phyloP scores from a whole-genome alignment of 2,113 vertebrate genomes.

The Chionodraco myersi region DNA sequence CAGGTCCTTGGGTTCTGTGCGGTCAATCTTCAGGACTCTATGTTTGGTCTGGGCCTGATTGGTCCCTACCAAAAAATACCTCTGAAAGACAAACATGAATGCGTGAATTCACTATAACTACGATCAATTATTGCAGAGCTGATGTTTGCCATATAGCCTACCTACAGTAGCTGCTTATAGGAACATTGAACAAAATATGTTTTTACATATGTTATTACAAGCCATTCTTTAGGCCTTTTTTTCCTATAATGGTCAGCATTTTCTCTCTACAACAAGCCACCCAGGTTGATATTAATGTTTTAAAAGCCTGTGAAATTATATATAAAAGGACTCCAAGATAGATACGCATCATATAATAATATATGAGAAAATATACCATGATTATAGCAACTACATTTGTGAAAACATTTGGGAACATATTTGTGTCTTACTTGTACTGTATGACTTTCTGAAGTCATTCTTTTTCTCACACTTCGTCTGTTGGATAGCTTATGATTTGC shows the following conservation, averaged over 20 bases:
- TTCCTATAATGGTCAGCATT: constrained; percentile 6
- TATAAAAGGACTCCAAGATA: constrained; percentile 6
- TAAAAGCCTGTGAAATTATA: background rate
- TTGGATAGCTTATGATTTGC: constrained; percentile 30
- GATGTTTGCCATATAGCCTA: background rate
- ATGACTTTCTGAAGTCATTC: constrained; percentile 37
- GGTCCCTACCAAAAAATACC: constrained; percentile 95
- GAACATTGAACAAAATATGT: background rate
- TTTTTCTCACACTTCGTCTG: constrained; percentile 36
- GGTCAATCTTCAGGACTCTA: constrained; percentile 95
- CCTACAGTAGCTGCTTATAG: background rate
- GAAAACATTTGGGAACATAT: background rate
- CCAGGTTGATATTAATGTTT: background rate
- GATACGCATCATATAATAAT: background rate
- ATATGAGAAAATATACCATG: background rate
- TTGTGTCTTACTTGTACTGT: background rate
- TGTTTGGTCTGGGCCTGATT: constrained; percentile 96
- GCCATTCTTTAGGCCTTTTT: background rate
- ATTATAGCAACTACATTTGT: background rate
- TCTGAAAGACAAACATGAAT: constrained; percentile 77
- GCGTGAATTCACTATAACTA: background rate
- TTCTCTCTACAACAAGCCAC: constrained; percentile 3
- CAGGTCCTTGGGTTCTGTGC: constrained; percentile 95
- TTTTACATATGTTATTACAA: background rate
- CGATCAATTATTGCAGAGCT: background rate